Conservation (phyloP, 2,113 vertebrate species). For the Mustelus asterias region DNA sequence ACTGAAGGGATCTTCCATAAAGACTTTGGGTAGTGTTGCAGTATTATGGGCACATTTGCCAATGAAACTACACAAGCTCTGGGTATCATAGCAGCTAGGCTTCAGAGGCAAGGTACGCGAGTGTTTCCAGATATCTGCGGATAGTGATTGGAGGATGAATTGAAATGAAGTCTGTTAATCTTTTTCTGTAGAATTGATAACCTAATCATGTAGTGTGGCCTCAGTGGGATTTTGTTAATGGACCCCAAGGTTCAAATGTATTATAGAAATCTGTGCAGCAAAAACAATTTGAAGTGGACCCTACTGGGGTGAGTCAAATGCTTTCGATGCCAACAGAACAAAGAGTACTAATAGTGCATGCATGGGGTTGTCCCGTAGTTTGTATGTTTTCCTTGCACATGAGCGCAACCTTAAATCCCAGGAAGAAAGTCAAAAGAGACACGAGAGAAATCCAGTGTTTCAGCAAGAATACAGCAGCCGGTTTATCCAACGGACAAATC, state of each 20-base stretch:
- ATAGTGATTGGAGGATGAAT: background rate
- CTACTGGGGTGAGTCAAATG: background rate
- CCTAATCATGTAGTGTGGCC: background rate
- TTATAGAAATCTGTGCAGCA: background rate
- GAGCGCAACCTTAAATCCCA: background rate
- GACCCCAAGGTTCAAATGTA: background rate
- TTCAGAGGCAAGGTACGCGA: background rate
- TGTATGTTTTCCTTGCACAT: background rate
- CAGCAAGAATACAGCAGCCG: background rate
- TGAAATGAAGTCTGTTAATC: background rate
- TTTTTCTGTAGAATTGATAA: background rate
- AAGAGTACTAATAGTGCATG: background rate
- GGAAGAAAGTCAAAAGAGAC: background rate
- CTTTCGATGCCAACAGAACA: background rate
- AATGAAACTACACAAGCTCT: background rate
- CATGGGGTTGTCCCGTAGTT: background rate
- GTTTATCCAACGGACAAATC: background rate
- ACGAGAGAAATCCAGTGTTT: background rate
- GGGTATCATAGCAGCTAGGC: background rate
- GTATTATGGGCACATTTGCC: background rate
- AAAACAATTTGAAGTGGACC: background rate
- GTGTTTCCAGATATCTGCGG: background rate
- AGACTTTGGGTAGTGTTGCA: background rate
- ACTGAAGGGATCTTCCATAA: background rate
- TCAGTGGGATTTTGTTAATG: background rate